Evolutionary conservation across 2,797 vertebrate species (phyloP), one percentile per base, ranked within the genome.

Genomic region (Jordanella pulchra): DNA sequence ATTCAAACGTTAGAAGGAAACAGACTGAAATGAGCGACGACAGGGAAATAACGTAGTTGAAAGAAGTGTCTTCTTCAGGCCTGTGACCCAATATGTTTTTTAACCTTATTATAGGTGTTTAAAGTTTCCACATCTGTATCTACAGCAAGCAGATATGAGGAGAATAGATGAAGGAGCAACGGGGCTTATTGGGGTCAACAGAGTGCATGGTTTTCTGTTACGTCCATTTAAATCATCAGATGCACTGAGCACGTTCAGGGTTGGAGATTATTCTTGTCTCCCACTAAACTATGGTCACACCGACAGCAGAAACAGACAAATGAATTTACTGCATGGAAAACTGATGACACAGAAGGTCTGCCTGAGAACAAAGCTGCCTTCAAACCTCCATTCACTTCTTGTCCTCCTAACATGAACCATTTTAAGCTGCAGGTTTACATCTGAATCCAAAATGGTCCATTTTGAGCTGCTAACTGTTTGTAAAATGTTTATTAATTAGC

Each of bases 121-220:
- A 63, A 79, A 86, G 65, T 61, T 66, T 69, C 64, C 73, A 77
- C 30, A 51, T 79, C 32, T 53, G 77, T 58, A 39, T 81, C 73
- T n/a, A 58, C 71, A 84, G 63, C 32, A 28, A 72, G 70, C n/a
- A 28, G 73, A 55, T 76, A 78, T 79, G 75, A 78, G 67, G 63
- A 63, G 60, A 74, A 79, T 53, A 39, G 72, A 76, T 70, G 75
- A 77, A 44, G 67, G 72, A 69, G 68, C 78, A 39, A 28, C 70
- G 81, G 81, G 78, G 82, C 80, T 91, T 89, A 92, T 91, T 91
- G 89, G 86, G 89, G 90, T 89, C 90, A 91, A 92, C 86, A 88
- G 93, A 92, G 91, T 91, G 82, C 91, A 91, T 88, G 84, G 91
- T 91, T 92, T 93, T 93, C 90, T 86, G 85, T 89, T 91, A 90